phyloP scores from a whole-genome alignment of 2,113 vertebrate species.

The Forbesichthys papilliferus region DNA sequence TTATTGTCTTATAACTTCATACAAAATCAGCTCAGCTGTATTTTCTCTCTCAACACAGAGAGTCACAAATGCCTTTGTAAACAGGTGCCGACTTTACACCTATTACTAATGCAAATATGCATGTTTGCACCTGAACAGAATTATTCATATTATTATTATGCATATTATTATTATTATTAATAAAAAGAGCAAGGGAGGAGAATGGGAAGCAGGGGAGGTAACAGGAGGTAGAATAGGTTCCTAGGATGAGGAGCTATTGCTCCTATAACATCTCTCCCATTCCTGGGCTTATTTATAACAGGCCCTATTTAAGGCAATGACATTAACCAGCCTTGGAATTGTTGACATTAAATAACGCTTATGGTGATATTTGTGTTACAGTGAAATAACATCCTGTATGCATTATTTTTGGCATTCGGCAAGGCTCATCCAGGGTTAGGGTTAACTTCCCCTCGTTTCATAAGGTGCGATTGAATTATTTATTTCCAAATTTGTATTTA shows the following conservation, averaged over 20 bases:
- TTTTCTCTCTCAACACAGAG: constrained; percentile 24
- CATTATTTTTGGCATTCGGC: constrained; percentile 20
- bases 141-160: constrained; percentile 51
- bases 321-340: constrained; percentile 26
- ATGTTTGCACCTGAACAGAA: constrained; percentile 54
- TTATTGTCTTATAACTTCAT: constrained; percentile 43
- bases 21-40: constrained; percentile 43
- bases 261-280: constrained; percentile 47
- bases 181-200: constrained; percentile 18
- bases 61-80: constrained; percentile 33
- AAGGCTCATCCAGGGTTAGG: constrained; percentile 14
- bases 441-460: constrained; percentile 48
- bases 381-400: constrained; percentile 25
- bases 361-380: constrained; percentile 11
- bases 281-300: constrained; percentile 39
- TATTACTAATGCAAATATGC: constrained; percentile 55
- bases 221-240: neutral
- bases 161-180: constrained; percentile 22
- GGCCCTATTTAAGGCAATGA: constrained; percentile 36
- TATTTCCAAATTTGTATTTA: constrained; percentile 15
- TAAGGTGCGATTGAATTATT: constrained; percentile 37
- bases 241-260: constrained; percentile 30
- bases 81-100: constrained; percentile 45
- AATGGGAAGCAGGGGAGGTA: constrained; percentile 20
- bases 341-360: constrained; percentile 8